Base-by-base conservation (phyloP, 2,797 vertebrate species). In the Rhinogobio ventralis region DNA sequence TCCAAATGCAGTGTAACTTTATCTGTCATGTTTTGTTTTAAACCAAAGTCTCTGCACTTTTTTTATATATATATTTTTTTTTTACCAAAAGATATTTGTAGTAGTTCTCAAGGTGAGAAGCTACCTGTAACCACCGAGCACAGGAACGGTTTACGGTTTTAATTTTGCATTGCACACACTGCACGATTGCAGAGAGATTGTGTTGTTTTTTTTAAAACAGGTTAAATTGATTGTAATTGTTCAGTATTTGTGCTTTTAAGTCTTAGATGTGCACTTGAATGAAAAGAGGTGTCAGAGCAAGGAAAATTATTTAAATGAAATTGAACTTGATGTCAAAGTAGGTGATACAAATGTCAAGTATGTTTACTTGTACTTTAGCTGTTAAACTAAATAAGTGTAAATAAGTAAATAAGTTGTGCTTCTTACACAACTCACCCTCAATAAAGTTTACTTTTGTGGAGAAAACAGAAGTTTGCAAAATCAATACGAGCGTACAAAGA, bases 51-150 rank as follows among this genome's bases (percentile, higher is more conserved):
- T 49, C 69, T 7, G 19, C 53, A 62, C 42, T 78, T 79, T 71
- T 64, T 64, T 20, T 39, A 5, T 36, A 5, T 39, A 0, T 7
- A n/a, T n/a, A n/a, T 7, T 36, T 20, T 53, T 53, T 17, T 49
- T 49, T 67, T 49, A 45, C 49, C n/a, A n/a, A n/a, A 36, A 71
- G 11, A 60, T 51, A 42, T 84, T 23, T 79, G 7, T 30, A 33
- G 20, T 33, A 78, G 36, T 49, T 84, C 25, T 62, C 28, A 69
- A 84, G 75, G 75, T 84, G 66, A 51, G 25, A 20, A 60, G 62
- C 66, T 84, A 84, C 74, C 74, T 79, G 76, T 85, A 72, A 79
- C 83, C 67, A 49, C 75, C 14, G 7, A 57, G 15, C 20, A 62
- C 75, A 79, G 6, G 66, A 62, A 64, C 53, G 6, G 42, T 69